These are phyloP conservation scores for Ariolimax columbianus DNA, from an alignment of 2,888 invertebrate species.

Conservation along the genomic window DNA sequence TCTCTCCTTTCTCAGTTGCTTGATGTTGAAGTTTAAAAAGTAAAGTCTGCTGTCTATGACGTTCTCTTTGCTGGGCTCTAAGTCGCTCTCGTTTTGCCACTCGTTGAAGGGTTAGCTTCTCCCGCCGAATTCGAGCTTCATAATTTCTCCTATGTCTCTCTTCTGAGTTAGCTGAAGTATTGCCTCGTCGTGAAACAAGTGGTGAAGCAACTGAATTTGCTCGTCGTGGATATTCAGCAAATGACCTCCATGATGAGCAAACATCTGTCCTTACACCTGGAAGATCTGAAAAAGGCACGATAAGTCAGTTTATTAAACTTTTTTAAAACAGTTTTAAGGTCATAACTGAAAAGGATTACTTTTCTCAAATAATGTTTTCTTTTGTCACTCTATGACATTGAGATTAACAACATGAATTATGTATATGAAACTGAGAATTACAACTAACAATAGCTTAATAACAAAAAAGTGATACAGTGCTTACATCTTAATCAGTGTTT, in stretches of 20 bases:
- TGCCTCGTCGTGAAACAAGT: background rate
- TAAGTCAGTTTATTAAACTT: background rate
- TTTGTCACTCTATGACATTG: no score
- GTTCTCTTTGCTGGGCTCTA: slow-evolving; percentile 28
- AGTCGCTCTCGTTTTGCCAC: slow-evolving; percentile 18
- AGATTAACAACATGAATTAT: no score
- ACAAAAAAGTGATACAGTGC: no score
- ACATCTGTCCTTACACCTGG: slow-evolving; percentile 21
- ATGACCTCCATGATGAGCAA: slow-evolving; percentile 26
- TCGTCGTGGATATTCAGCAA: slow-evolving; percentile 19
- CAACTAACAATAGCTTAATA: no score
- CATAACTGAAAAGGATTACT: background rate
- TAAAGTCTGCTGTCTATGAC: slow-evolving; percentile 11
- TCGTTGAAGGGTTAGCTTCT: slow-evolving; percentile 5
- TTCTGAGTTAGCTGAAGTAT: slow-evolving; percentile 10
- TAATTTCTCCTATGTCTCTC: slow-evolving; percentile 3
- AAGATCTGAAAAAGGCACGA: slow-evolving; percentile 7
- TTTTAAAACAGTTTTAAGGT: background rate
- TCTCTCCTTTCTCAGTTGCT: background rate
- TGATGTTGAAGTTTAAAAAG: slow-evolving; percentile 3
- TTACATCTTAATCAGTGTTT: no score
- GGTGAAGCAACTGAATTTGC: background rate
- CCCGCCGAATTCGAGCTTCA: slow-evolving; percentile 11
- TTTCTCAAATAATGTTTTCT: no score
- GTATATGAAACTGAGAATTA: no score